Evolutionary conservation across 1,140 invertebrate genomes (phyloP).

Genomic region (Zaprionus vittiger): DNA sequence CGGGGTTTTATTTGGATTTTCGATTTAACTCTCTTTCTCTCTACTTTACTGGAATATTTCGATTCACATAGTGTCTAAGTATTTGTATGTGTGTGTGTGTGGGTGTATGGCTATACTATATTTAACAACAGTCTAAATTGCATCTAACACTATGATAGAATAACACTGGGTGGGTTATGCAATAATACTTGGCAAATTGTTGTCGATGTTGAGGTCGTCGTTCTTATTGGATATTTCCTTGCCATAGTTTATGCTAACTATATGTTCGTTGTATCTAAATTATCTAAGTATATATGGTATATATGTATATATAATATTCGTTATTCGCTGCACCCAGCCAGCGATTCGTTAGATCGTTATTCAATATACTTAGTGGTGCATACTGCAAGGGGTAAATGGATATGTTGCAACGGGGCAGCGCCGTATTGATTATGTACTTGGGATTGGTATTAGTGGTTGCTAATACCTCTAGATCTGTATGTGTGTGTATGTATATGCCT

Average conservation of each 20-base stretch:
- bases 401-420: constrained; percentile 57
- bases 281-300: constrained; percentile 24
- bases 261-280: constrained; percentile 61
- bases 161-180: constrained; percentile 69
- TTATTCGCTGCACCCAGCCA: constrained; percentile 26
- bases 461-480: constrained; percentile 9
- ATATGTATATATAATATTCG: constrained; percentile 9
- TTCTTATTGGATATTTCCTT: constrained; percentile 34
- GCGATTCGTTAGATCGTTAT: constrained; percentile 16
- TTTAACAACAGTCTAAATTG: constrained; percentile 78
- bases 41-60: constrained; percentile 72
- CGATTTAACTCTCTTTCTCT: constrained; percentile 39
- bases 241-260: constrained; percentile 52
- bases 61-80: constrained; percentile 17
- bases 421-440: constrained; percentile 71
- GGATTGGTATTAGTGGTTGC: constrained; percentile 48
- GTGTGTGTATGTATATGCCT: constrained; percentile 37
- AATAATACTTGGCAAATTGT: constrained; percentile 46
- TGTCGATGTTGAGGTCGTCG: constrained; percentile 26
- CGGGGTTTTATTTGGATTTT: constrained; percentile 46
- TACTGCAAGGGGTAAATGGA: constrained; percentile 50
- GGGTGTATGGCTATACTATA: constrained; percentile 57
- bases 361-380: constrained; percentile 27
- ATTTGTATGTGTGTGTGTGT: constrained; percentile 22
- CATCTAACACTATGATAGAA: constrained; percentile 64